Evolutionary conservation across 2,888 invertebrate genomes (phyloP), one percentile per base, ranked within the genome.

Genomic region (Mylabris sibirica): DNA sequence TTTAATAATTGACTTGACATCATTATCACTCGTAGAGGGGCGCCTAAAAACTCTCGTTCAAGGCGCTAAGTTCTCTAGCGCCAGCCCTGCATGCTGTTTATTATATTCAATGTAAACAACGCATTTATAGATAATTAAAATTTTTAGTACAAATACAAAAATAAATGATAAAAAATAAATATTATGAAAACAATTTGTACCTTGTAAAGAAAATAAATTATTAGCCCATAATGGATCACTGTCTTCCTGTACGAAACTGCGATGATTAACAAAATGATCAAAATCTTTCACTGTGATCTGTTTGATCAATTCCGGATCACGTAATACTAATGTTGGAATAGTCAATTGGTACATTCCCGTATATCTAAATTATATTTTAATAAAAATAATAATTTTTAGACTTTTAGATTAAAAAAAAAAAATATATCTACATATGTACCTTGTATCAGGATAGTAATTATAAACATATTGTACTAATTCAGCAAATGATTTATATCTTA

Each of bases 241-340:
- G 30, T 30, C 30, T 30, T 30, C 30, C 8, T 4, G 30, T 14
- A 75, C 59, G 34, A 75, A 68, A n/a, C 60, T 17, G 22, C 59
- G 61, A 60, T 79, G 79, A 62, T 89, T 88, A n/a, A 86, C 84
- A 74, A 89, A 89, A 79, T 87, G 83, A 65, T 89, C 89, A 77
- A 88, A 89, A 75, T 89, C 88, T 64, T 87, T 84, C 41, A 89
- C 87, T 67, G 87, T 84, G 14, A 89, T 81, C 20, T 85, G 83
- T 79, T 89, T 89, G 6, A 90, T 86, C 17, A 90, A 77, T 8
- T 89, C 89, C 6, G 87, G 85, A 77, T 89, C 88, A 66, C 86
- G 77, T 0, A 89, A 72, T 57, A 87, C 83, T n/a, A 89, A 76
- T 0, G 85, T 68, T 3, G 89, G 89, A 0, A 24, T 66, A 11